Evolutionary conservation across 2,888 invertebrate genomes (phyloP), one percentile per base, ranked within the genome.

Genomic region (Tetanocera ferruginea): DNA sequence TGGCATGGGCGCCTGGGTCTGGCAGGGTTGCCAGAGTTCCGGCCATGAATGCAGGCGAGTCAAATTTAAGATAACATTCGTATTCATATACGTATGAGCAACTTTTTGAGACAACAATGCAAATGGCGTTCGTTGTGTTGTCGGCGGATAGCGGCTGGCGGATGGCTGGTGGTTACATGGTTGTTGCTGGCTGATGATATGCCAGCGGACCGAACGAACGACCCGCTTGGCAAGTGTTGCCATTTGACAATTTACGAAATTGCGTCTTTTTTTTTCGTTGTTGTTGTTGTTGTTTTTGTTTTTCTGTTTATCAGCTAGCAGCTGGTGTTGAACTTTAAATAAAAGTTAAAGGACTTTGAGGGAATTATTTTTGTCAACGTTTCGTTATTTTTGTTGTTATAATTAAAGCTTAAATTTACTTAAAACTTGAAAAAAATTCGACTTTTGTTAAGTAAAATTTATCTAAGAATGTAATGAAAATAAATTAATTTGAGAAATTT

Each of bases 191-290:
- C 49, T 51, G 25, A 25, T 60, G 23, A 60, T 60, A 60, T 9
- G 25, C 14, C 23, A 60, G 60, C 60, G 25, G 28, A n/a, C 60
- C 67, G 37, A 37, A 23, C 25, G 23, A 25, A 23, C 57, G 25
- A 66, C 66, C 37, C 66, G 31, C 25, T 70, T 57, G 57, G 51
- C 37, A 55, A 72, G 34, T 72, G 72, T 57, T 72, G 72, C 60
- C 57, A 57, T 72, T 72, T 34, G 72, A 72, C 60, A 72, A 72
- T 72, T 57, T 57, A 72, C 57, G 57, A 57, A 78, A 55, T 71
- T 66, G 66, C 49, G 57, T 66, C 49, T 73, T 73, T 73, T 72
- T 66, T 57, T 67, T 69, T 71, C 37, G 49, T 52, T 8, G 62
- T 71, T 2, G 17, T 57, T 57, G 37, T n/a, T 60, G 62, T 37